A percentile compares a stretch with the other conserved stretches of the same genome.
phyloP scores from a whole-genome alignment of 2,888 invertebrate species.

The Chymomyza fuscimana region DNA sequence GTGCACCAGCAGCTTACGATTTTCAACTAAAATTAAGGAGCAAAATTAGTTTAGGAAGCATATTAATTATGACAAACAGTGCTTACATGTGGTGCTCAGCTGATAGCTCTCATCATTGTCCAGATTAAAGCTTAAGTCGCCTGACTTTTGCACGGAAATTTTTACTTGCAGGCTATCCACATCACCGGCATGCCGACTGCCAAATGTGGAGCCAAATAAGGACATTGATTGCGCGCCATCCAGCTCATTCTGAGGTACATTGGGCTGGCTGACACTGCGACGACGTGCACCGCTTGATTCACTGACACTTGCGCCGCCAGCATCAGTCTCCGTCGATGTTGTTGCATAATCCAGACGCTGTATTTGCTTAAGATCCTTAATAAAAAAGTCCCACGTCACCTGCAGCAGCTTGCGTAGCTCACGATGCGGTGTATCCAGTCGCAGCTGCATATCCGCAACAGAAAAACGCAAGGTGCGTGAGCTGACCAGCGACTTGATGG shows the following conservation, averaged over 20 bases:
- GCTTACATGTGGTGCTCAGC: conserved; percentile 81
- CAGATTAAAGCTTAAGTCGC: conserved; percentile 83
- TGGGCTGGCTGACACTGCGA: conserved; percentile 18
- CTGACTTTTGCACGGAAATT: conserved; percentile 82
- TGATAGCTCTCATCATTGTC: conserved; percentile 89
- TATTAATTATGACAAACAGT: no score
- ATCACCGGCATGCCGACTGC: conserved; percentile 65
- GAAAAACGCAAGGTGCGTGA: conserved; percentile 83
- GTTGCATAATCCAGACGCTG: conserved; percentile 68
- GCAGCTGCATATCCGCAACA: conserved; percentile 73
- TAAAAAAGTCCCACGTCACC: conserved; percentile 75
- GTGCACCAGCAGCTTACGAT: conserved; percentile 81
- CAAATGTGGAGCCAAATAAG: conserved; percentile 59
- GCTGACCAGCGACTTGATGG: conserved; percentile 85
- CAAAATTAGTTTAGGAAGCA: background rate
- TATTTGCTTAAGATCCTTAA: conserved; percentile 76
- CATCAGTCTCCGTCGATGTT: conserved; percentile 33
- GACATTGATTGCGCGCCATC: conserved; percentile 37
- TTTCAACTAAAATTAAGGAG: conserved; percentile 63
- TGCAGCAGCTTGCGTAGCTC: conserved; percentile 73
- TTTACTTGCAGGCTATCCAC: conserved; percentile 76
- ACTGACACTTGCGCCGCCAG: conserved; percentile 17
- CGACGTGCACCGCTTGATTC: conserved; percentile 33
- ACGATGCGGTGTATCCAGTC: conserved; percentile 72
- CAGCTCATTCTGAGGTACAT: conserved; percentile 31